phyloP scores from a whole-genome alignment of 2,113 vertebrate species.

The Megaceryle torquata region DNA sequence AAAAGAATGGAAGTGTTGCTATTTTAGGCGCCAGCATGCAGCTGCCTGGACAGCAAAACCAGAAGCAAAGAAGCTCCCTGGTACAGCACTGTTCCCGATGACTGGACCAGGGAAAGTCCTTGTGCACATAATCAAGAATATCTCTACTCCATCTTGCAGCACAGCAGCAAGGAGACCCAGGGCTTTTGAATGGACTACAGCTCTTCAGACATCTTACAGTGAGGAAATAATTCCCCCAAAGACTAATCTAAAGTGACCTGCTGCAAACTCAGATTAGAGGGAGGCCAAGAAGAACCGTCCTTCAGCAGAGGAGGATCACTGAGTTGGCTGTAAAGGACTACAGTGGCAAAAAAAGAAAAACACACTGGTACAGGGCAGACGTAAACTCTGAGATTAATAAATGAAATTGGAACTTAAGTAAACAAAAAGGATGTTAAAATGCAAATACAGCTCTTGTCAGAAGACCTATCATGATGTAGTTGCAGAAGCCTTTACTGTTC shows the following conservation, averaged over 20 bases:
- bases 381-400: background rate
- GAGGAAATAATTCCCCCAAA: background rate
- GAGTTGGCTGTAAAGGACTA: background rate
- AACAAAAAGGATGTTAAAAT: background rate
- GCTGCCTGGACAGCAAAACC: background rate
- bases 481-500: background rate
- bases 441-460: background rate
- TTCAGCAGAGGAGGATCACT: background rate
- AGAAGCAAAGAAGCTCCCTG: background rate
- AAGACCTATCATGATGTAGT: background rate
- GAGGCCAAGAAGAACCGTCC: background rate
- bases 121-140: fast-evolving
- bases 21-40: background rate
- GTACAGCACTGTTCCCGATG: fast-evolving
- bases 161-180: background rate
- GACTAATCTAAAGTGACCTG: background rate
- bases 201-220: background rate
- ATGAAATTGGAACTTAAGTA: background rate
- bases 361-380: background rate
- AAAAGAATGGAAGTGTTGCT: background rate
- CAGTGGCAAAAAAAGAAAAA: background rate
- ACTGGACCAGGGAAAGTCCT: fast-evolving
- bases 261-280: background rate
- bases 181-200: background rate
- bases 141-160: background rate